These are phyloP conservation scores for Agelas oroides DNA, from an alignment of 37 sponge, comb jelly and placozoan species.

Conservation along the genomic window DNA sequence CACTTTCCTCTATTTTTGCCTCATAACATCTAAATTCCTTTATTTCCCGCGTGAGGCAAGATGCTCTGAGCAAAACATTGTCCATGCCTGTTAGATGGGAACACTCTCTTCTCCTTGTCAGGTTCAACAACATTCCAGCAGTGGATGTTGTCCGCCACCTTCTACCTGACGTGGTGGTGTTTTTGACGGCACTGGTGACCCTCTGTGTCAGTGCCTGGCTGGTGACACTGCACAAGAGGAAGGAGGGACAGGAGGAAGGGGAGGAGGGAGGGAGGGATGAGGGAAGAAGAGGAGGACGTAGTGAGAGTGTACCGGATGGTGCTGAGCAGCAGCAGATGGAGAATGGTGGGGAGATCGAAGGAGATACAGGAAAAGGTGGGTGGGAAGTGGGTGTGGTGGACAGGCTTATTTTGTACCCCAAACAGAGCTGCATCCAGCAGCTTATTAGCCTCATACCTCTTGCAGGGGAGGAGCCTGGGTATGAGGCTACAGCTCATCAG, in stretches of 20 bases:
- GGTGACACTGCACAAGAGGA: background rate
- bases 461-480: no score
- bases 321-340: background rate
- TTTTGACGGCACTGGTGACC: conserved; percentile 31
- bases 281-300: background rate
- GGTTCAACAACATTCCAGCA: conserved; percentile 25
- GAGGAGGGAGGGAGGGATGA: background rate
- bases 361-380: no score
- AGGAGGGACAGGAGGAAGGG: background rate
- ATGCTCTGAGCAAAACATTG: no score
- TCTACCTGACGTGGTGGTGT: conserved; percentile 74
- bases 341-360: no score
- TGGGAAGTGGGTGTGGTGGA: background rate
- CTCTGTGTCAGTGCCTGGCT: conserved; percentile 17
- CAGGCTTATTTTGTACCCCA: background rate
- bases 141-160: conserved; percentile 72
- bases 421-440: no score
- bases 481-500: no score
- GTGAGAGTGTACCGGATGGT: background rate
- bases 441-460: no score
- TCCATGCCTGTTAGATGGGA: no score
- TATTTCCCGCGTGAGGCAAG: no score
- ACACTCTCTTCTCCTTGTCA: no score
- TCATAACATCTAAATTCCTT: no score
- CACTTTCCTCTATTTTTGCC: no score